A percentile compares a stretch with the other conserved stretches of the same genome.
Conservation (phyloP, 2,888 invertebrate genomes). For the Corythucha ciliata region DNA sequence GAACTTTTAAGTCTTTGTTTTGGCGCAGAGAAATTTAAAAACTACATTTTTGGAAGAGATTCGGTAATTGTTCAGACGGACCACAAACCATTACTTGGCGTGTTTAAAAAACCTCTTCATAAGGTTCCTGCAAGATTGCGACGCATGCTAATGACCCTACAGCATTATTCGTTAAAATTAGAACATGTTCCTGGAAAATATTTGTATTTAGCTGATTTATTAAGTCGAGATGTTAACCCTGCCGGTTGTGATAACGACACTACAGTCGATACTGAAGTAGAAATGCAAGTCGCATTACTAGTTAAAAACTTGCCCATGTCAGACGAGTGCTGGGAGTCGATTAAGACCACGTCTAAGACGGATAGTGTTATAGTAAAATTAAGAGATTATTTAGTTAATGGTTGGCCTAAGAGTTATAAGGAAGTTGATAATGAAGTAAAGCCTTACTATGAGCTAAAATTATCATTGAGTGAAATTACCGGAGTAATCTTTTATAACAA, state of each 20-base stretch:
- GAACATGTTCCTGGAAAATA: slow-evolving; percentile 36
- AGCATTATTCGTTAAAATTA: slow-evolving; percentile 20
- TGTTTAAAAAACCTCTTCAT: slow-evolving; percentile 25
- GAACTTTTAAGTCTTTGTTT: slow-evolving; percentile 37
- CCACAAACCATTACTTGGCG: slow-evolving; percentile 21
- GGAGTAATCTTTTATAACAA: slow-evolving; percentile 7
- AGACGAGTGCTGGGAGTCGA: slow-evolving; percentile 24
- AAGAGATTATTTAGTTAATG: not conserved
- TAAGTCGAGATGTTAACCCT: slow-evolving; percentile 27
- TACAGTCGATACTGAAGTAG: slow-evolving; percentile 20
- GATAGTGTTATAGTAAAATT: not conserved
- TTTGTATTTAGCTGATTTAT: slow-evolving; percentile 33
- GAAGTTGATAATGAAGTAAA: not conserved
- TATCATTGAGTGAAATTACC: slow-evolving; percentile 18
- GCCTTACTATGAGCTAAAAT: slow-evolving; percentile 19
- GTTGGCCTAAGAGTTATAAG: slow-evolving; percentile 4
- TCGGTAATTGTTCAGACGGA: slow-evolving; percentile 21
- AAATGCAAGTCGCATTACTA: slow-evolving; percentile 29
- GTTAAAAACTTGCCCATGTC: slow-evolving; percentile 31
- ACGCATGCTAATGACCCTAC: slow-evolving; percentile 19
- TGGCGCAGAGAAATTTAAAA: slow-evolving; percentile 37
- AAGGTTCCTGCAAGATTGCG: slow-evolving; percentile 26
- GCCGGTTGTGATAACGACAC: slow-evolving; percentile 23
- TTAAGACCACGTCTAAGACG: slow-evolving; percentile 28
- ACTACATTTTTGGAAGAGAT: slow-evolving; percentile 30